phyloP scores from a whole-genome alignment of 2,113 vertebrate genomes.

The Tapirus terrestris region DNA sequence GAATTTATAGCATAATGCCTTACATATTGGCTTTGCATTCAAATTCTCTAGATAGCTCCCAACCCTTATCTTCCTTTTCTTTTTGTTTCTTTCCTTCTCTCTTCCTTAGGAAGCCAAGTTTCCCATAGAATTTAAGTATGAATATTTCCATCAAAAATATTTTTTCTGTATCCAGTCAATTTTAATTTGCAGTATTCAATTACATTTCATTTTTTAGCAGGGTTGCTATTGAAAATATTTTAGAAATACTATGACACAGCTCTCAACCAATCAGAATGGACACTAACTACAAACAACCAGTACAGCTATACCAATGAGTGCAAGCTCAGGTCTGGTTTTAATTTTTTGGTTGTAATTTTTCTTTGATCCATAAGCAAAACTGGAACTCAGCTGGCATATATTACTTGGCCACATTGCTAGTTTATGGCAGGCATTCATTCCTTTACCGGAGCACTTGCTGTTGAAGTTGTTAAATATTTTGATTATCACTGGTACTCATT shows the following conservation, averaged over 20 bases:
- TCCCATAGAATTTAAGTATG: not conserved
- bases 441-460: not conserved
- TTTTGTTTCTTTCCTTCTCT: not conserved
- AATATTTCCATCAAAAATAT: not conserved
- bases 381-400: not conserved
- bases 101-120: not conserved
- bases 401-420: not conserved
- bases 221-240: not conserved
- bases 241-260: not conserved
- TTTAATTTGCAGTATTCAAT: not conserved
- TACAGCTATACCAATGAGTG: not conserved
- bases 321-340: not conserved
- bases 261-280: not conserved
- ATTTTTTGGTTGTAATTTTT: not conserved
- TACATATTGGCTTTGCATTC: not conserved
- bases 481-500: not conserved
- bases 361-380: not conserved
- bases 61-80: not conserved
- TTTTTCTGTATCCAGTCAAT: not conserved
- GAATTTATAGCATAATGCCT: not conserved
- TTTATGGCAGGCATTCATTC: not conserved
- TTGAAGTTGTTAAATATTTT: not conserved
- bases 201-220: not conserved
- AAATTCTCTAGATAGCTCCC: not conserved
- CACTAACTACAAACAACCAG: not conserved